Evolutionary conservation across 2,888 invertebrate genomes (phyloP), one percentile per base, ranked within the genome.

Genomic region (Saturnia pavonia): DNA sequence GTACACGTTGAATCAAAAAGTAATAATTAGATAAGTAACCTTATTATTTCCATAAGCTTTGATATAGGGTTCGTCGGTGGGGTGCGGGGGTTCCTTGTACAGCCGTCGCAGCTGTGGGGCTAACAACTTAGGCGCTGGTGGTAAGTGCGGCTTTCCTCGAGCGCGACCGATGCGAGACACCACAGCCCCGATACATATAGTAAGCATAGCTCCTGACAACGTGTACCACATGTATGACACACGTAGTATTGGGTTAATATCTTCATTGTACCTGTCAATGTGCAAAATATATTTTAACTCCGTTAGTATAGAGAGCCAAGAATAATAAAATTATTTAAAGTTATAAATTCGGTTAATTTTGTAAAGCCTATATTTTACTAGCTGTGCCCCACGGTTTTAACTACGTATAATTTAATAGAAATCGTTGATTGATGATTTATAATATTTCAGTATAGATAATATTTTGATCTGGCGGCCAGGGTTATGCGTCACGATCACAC

Each of bases 151-250:
- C 27, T 82, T 83, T 8, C 91, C 90, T 8, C 88, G 75, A 40
- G 81, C 80, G 1, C 87, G 81, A 72, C 86, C 85, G 1, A 89
- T 69, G 42, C 87, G 84, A 0, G 93, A 88, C 2, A 87, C 85
- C 0, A 85, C 73, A 22, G 84, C 79, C 0, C 93, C 94, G 1
- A 89, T 85, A 68, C 81, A 81, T 8, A 94, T 84, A 0, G 90
- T 90, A 27, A 91, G 78, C 19, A 88, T 40, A 40, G 88, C 83
- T 0, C 94, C 93, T 0, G 87, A 85, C 16, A 96, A 84, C 0
- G 97, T 97, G 79, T 97, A 97, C 96, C 96, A 97, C 82, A 97
- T 93, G 87, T 97, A 97, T 0, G 97, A 97, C 12, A 97, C 94
- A 65, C 96, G 96, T 75, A 96, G 96, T 40, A 97, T 80, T 68